Evolutionary conservation across 2,797 vertebrate genomes (phyloP).

Genomic region (Moxostoma hubbsi): DNA sequence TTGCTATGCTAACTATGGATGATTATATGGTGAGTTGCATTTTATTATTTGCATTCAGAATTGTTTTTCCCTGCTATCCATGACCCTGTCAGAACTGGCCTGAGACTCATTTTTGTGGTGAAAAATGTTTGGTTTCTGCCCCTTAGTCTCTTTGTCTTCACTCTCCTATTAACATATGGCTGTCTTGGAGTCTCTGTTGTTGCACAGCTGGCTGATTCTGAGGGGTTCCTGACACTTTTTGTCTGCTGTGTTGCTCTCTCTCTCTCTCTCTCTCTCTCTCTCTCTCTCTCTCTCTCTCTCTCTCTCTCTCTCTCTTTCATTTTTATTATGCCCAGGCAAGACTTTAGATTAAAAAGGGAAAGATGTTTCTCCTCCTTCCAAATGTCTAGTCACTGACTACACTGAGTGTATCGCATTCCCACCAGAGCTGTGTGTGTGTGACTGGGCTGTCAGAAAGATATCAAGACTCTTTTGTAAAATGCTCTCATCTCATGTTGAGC

Average conservation of each 20-base stretch:
- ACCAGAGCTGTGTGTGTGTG: conserved; percentile 42
- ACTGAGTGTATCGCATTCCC: conserved; percentile 66
- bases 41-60: no score
- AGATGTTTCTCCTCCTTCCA: conserved; percentile 37
- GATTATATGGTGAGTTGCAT: no score
- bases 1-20: no score
- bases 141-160: conserved; percentile 22
- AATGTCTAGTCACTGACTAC: conserved; percentile 51
- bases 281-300: background rate
- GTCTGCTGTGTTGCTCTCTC: conserved; percentile 49
- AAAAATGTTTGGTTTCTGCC: conserved; percentile 22
- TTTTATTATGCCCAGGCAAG: conserved; percentile 49
- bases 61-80: no score
- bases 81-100: no score
- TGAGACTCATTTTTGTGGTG: background rate
- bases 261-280: conserved; percentile 33
- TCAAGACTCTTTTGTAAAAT: conserved; percentile 57
- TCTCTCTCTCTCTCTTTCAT: background rate
- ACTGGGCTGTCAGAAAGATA: conserved; percentile 57
- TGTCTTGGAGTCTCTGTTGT: conserved; percentile 63
- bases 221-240: conserved; percentile 54
- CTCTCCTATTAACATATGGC: conserved; percentile 64
- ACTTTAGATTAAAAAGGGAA: conserved; percentile 40
- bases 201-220: conserved; percentile 69
- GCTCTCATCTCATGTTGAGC: conserved; percentile 51